These are phyloP conservation scores for Eueides isabella DNA, from an alignment of 1,140 invertebrate genomes.

Conservation along the genomic window DNA sequence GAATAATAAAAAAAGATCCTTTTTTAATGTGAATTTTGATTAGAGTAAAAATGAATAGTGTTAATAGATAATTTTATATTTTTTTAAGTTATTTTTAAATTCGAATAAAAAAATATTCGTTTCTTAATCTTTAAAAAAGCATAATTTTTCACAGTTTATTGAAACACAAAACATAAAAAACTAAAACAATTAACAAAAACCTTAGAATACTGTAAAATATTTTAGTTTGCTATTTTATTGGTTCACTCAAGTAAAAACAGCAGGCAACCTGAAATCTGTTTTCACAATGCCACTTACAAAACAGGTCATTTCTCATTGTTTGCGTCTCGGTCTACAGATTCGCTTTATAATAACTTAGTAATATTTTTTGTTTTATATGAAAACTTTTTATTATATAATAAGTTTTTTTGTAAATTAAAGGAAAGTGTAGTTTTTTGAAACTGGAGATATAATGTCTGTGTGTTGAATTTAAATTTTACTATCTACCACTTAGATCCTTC, in stretches of 20 bases:
- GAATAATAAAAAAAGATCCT: no score
- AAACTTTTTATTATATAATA: neutral
- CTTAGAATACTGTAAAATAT: neutral
- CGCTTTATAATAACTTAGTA: slow-evolving; percentile 9
- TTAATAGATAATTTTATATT: no score
- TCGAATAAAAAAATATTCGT: no score
- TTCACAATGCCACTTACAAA: slow-evolving; percentile 25
- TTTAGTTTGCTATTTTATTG: slow-evolving; percentile 28
- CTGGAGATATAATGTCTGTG: no score
- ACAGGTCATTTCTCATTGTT: slow-evolving; percentile 26
- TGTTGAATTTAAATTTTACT: no score
- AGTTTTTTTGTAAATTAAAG: neutral
- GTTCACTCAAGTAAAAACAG: slow-evolving; percentile 21
- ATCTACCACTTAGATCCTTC: no score
- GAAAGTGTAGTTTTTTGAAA: neutral
- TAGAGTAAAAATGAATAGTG: no score
- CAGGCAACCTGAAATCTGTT: slow-evolving; percentile 31
- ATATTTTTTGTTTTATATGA: neutral
- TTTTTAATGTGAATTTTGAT: no score
- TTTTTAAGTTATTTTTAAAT: no score
- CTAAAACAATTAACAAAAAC: slow-evolving; percentile 11
- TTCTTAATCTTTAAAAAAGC: no score
- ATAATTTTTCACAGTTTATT: neutral
- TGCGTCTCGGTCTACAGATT: slow-evolving; percentile 29
- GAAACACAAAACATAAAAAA: neutral